Evolutionary conservation across 2,888 invertebrate species (phyloP).

Genomic region (Drosophila stalkeri): DNA sequence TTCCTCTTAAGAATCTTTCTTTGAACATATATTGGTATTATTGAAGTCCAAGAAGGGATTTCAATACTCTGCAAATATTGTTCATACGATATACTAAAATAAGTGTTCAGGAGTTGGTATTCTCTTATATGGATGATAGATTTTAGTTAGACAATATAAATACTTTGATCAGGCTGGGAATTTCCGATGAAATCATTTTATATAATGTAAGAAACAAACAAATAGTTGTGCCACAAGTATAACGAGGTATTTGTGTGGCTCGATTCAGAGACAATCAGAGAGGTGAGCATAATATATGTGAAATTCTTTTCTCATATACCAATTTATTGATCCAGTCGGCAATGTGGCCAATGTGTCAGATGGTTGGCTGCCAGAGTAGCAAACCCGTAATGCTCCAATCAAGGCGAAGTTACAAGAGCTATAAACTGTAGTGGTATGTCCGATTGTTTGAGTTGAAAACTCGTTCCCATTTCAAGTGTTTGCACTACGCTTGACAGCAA

Average conservation of each 20-base stretch:
- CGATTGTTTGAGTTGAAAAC: conserved; percentile 44
- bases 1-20: too few species aligned
- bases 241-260: conserved; percentile 6
- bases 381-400: conserved; percentile 48
- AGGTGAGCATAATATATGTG: background rate
- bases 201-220: background rate
- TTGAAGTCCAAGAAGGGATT: too few species aligned
- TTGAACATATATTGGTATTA: too few species aligned
- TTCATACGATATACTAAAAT: background rate
- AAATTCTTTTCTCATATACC: conserved; percentile 30
- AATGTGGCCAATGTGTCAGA: conserved; percentile 16
- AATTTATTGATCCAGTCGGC: conserved; percentile 29
- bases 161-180: background rate
- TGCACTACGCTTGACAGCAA: conserved; percentile 69
- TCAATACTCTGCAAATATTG: too few species aligned
- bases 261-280: conserved; percentile 1
- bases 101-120: rapidly evolving
- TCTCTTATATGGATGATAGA: background rate
- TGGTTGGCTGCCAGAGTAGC: conserved; percentile 44
- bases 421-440: conserved; percentile 38
- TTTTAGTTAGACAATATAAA: background rate
- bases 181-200: conserved; percentile 1
- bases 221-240: background rate
- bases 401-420: conserved; percentile 46
- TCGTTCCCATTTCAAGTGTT: conserved; percentile 66